A percentile compares a stretch with the other conserved stretches of the same genome.
phyloP scores from a whole-genome alignment of 2,797 vertebrate genomes.

The Dermochelys coriacea region DNA sequence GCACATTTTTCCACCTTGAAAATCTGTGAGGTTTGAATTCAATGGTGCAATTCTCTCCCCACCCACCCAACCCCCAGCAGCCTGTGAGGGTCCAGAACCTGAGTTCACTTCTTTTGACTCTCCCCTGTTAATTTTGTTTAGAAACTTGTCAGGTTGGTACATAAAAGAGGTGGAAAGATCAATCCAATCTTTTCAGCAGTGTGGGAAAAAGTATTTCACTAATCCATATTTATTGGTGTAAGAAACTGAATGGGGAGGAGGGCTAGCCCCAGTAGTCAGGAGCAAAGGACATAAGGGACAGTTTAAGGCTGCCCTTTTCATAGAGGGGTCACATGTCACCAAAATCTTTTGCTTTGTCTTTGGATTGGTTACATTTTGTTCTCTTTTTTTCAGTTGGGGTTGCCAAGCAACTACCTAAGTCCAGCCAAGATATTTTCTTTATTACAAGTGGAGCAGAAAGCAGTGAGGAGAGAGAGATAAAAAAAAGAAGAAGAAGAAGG shows the following conservation, averaged over 20 bases:
- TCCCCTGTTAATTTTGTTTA: constrained; percentile 76
- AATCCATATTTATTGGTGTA: constrained; percentile 88
- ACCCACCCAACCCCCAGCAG: not conserved
- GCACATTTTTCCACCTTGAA: not conserved
- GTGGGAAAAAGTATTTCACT: constrained; percentile 85
- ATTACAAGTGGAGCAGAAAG: constrained; percentile 84
- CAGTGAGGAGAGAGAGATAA: constrained; percentile 63
- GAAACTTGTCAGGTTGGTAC: constrained; percentile 81
- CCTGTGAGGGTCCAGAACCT: not conserved
- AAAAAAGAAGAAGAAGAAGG: not conserved
- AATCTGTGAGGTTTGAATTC: not conserved
- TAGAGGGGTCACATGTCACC: constrained; percentile 82
- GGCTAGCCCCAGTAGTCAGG: constrained; percentile 65
- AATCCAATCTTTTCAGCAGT: constrained; percentile 82
- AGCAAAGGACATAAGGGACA: constrained; percentile 75
- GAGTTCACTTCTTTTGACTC: constrained; percentile 51
- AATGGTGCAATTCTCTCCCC: not conserved
- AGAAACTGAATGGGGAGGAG: constrained; percentile 54
- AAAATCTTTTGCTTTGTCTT: constrained; percentile 85
- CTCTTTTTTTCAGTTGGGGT: constrained; percentile 81
- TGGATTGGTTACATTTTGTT: constrained; percentile 85
- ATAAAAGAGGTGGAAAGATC: constrained; percentile 85
- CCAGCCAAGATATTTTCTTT: constrained; percentile 87
- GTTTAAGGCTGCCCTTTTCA: constrained; percentile 79
- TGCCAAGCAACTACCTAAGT: constrained; percentile 85